These are phyloP conservation scores for Genyomyrus donnyi DNA, from an alignment of 2,113 vertebrate genomes.

Conservation along the genomic window DNA sequence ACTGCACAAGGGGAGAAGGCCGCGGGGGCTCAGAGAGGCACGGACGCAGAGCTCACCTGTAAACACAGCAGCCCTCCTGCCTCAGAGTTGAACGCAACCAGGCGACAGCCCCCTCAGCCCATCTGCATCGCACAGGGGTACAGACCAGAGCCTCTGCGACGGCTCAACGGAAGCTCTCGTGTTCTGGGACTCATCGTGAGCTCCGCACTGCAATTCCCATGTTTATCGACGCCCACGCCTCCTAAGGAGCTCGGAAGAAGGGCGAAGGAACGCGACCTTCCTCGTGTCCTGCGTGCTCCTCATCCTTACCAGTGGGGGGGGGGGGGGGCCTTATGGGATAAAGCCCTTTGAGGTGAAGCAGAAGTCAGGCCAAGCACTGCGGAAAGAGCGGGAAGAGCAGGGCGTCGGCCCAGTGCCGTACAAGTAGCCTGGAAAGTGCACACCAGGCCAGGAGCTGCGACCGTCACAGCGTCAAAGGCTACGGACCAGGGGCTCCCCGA, in stretches of 20 bases:
- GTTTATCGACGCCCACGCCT: not conserved
- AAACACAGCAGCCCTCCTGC: not conserved
- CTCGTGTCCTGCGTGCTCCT: not conserved
- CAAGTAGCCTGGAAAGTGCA: not conserved
- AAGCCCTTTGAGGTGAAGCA: not conserved
- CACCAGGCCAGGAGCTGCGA: not conserved
- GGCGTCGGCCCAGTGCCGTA: not conserved
- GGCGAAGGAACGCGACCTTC: not conserved
- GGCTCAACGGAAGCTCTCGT: not conserved
- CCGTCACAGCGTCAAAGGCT: not conserved
- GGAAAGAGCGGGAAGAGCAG: not conserved
- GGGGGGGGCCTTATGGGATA: not conserved
- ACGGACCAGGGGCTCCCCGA: not conserved
- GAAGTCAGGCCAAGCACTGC: not conserved
- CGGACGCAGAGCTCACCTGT: not conserved
- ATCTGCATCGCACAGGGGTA: not conserved
- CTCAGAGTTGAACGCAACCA: not conserved
- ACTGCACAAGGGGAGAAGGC: slow-evolving; percentile 54
- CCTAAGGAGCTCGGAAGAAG: not conserved
- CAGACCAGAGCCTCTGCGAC: not conserved
- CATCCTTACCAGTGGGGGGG: not conserved
- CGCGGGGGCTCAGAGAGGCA: slow-evolving; percentile 20
- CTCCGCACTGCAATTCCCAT: too few species aligned
- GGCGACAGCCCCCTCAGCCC: not conserved
- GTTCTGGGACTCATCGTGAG: not conserved